phyloP scores from a whole-genome alignment of 2,113 vertebrate genomes.

The Saimiri boliviensis region DNA sequence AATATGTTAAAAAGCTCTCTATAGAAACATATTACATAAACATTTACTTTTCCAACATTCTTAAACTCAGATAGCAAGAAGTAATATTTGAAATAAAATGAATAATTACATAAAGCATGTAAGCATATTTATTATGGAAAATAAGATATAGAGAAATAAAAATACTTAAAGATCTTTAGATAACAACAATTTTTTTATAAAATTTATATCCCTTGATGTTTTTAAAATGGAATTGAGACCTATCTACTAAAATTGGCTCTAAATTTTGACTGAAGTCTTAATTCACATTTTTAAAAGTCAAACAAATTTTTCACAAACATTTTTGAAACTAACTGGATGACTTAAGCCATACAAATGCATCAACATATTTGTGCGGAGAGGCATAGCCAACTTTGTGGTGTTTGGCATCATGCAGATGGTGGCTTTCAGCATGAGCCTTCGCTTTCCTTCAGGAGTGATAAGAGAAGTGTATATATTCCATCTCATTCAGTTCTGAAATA shows the following conservation, averaged over 20 bases:
- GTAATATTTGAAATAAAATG: not conserved
- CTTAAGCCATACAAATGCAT: not conserved
- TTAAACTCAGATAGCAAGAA: not conserved
- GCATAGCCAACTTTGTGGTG: not conserved
- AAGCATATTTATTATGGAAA: not conserved
- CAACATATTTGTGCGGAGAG: not conserved
- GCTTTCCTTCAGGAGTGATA: not conserved
- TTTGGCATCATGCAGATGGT: not conserved
- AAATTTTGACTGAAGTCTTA: not conserved
- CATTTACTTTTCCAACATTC: not conserved
- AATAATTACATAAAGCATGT: not conserved
- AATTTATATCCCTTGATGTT: not conserved
- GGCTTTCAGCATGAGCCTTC: not conserved
- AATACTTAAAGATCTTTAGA: not conserved
- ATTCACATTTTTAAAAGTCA: not conserved
- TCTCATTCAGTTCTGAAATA: not conserved
- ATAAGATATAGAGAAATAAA: not conserved
- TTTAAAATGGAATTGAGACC: not conserved
- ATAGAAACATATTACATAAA: not conserved
- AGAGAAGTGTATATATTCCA: not conserved
- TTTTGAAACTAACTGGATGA: not conserved
- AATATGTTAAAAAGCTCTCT: not conserved
- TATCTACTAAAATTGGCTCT: not conserved
- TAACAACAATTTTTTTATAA: not conserved
- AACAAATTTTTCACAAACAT: not conserved